Base-by-base conservation (phyloP, 2,888 invertebrate species). In the Lasioglossum oenotherae region DNA sequence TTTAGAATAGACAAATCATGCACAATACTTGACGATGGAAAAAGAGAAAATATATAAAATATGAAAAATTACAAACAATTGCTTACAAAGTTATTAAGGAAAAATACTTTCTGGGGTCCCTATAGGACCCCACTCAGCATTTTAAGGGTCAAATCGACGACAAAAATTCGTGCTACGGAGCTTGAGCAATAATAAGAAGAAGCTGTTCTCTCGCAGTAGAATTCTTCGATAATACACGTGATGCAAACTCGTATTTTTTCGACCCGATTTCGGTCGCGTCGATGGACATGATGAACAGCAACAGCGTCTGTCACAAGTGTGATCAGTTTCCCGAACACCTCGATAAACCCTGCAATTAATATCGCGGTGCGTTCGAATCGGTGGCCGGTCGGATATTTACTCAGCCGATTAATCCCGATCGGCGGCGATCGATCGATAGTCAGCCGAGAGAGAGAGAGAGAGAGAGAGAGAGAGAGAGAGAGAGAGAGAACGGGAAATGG, bases 261-360 rank as follows among this genome's bases (percentile, higher is more conserved):
- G 27, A 31, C 5, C 16, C 16, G 16, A 27, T 60, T 60, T 16
- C 16, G 27, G 60, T 14, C 12, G 5, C 4, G 60, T 60, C 27
- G n/a, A 27, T 27, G 60, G 27, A 60, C 16, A 16, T 14, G 27
- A 60, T 27, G 60, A 16, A 60, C 35, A 16, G 67, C 6, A 19
- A 19, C 35, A 19, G 23, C 67, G 35, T 35, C 19, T 3, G 35
- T 35, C 67, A 23, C 35, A 35, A 19, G 35, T 35, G 67, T 35
- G 67, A 67, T 67, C 35, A 67, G 23, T 67, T 35, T 67, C 67
- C 67, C 35, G 35, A 31, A 67, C 67, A 35, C 35, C 67, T 67
- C 16, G 67, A 35, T 35, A 67, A 67, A 67, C 67, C 35, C 10
- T 19, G 35, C 35, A 67, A 67, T 67, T 67, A 67, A 67, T 67